These are phyloP conservation scores for Brachyopa scutellaris DNA, from an alignment of 2,888 invertebrate species.

Conservation along the genomic window DNA sequence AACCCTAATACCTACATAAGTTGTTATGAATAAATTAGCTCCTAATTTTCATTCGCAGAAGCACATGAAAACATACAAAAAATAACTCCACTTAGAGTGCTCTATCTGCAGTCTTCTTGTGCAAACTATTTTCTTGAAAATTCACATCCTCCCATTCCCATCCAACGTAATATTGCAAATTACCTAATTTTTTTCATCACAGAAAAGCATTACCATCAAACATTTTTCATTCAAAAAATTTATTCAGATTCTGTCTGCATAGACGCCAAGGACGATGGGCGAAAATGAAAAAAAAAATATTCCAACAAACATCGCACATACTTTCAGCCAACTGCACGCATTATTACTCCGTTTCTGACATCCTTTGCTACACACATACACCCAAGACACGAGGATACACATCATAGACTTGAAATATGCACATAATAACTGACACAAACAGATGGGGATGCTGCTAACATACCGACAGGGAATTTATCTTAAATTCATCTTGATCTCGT, in stretches of 20 bases:
- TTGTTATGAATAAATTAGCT: conserved; percentile 45
- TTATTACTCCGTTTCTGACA: conserved; percentile 53
- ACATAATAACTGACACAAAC: conserved; percentile 70
- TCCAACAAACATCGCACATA: conserved; percentile 32
- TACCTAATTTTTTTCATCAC: conserved; percentile 56
- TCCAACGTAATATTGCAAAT: conserved; percentile 38
- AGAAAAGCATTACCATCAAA: conserved; percentile 61
- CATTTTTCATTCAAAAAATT: conserved; percentile 64
- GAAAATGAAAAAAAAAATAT: conserved; percentile 5
- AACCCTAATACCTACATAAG: not conserved
- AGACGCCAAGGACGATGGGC: not conserved
- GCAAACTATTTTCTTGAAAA: conserved; percentile 5
- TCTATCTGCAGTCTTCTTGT: not conserved
- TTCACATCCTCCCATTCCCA: not conserved
- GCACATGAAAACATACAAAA: conserved; percentile 28
- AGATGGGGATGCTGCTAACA: conserved; percentile 48
- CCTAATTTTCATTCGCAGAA: conserved; percentile 32
- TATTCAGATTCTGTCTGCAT: conserved; percentile 43
- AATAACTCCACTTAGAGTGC: not conserved
- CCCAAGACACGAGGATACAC: conserved; percentile 34
- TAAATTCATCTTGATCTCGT: conserved; percentile 51
- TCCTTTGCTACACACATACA: not conserved
- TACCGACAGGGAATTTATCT: conserved; percentile 29
- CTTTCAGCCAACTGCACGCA: conserved; percentile 62
- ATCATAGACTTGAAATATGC: conserved; percentile 65